These are phyloP conservation scores for Pituophis catenifer DNA, from an alignment of 2,113 vertebrate species.

Conservation along the genomic window DNA sequence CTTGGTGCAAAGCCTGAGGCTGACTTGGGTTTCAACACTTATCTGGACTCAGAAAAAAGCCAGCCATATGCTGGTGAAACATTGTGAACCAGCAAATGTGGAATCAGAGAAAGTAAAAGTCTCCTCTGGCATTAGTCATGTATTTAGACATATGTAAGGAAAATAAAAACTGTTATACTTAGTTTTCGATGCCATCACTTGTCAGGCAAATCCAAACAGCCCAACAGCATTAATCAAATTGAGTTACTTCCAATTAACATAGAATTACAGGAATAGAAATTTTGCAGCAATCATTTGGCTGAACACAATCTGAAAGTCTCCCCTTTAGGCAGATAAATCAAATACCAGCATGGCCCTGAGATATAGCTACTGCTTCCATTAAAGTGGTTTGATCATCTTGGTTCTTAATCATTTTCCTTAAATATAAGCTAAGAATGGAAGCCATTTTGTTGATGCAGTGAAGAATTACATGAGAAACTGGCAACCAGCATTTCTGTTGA, in stretches of 20 bases:
- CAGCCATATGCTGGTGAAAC: neutral
- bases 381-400: neutral
- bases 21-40: neutral
- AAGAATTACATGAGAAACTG: neutral
- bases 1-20: neutral
- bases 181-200: neutral
- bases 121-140: neutral
- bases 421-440: neutral
- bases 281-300: neutral
- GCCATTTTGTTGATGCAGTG: neutral
- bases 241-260: neutral
- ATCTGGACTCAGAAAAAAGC: neutral
- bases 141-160: neutral
- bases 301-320: neutral
- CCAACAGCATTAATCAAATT: neutral
- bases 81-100: neutral
- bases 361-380: neutral
- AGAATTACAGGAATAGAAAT: neutral
- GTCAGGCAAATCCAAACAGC: neutral
- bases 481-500: neutral
- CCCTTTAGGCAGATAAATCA: neutral
- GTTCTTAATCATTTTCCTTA: neutral
- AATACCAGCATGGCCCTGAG: neutral
- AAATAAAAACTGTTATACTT: neutral
- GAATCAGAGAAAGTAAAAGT: neutral